phyloP scores from a whole-genome alignment of 1,140 invertebrate genomes.

The Sminthurinus signatus region DNA sequence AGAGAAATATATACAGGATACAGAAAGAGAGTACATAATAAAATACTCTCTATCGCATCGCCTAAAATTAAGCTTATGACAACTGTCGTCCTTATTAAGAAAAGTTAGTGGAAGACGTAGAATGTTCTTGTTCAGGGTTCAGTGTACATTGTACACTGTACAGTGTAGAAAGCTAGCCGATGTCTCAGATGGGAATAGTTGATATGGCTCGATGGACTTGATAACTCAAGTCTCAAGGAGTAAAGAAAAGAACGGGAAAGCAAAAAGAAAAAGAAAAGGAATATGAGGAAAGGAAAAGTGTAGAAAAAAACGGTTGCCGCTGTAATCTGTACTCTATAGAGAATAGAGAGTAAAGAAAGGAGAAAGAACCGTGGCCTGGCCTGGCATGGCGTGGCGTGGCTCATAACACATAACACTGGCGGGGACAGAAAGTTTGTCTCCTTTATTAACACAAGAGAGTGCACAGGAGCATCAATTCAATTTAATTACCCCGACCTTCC shows the following conservation, averaged over 20 bases:
- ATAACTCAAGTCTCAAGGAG: constrained; percentile 6
- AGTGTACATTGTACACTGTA: too few species aligned
- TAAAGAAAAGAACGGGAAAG: background rate
- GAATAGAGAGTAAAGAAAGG: background rate
- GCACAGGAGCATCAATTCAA: constrained; percentile 28
- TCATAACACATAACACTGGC: too few species aligned
- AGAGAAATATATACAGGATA: too few species aligned
- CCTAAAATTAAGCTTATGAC: constrained; percentile 18
- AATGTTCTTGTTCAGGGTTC: too few species aligned
- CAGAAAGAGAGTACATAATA: background rate
- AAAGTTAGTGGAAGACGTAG: constrained; percentile 9
- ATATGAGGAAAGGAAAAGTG: too few species aligned
- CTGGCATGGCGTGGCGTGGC: background rate
- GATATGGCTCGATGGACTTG: constrained; percentile 28
- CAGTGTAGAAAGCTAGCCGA: constrained; percentile 1
- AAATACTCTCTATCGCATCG: too few species aligned
- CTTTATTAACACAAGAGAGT: constrained; percentile 20
- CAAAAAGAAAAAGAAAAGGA: too few species aligned
- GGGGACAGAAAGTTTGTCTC: constrained; percentile 19
- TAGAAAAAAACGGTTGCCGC: background rate
- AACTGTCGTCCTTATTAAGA: constrained; percentile 26
- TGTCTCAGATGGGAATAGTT: constrained; percentile 30
- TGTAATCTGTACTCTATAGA: background rate
- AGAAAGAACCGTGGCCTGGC: background rate
- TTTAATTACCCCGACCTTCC: constrained; percentile 26